Evolutionary conservation across 2,888 invertebrate genomes (phyloP), one percentile per base, ranked within the genome.

Genomic region (Chironomus riparius): DNA sequence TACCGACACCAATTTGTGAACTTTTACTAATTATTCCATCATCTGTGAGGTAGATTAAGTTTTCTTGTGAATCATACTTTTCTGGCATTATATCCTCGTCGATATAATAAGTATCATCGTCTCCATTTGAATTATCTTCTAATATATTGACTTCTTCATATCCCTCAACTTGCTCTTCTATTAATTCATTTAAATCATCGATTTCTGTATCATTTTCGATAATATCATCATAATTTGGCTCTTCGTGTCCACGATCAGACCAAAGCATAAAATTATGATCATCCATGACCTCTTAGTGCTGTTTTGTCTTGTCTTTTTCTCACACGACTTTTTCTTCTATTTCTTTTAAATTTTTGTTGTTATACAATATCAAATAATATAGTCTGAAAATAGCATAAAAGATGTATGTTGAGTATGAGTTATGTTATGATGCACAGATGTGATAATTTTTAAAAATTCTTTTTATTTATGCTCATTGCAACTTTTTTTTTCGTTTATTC

Each of bases 31-130:
- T 61, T 13, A 70, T 62, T 4, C 83, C 83, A 78, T 89, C 89
- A 77, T 88, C 88, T 3, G 88, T 85, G 81, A 89, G 84, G 79
- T 85, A 88, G 82, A 89, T 88, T 47, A 89, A 81, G 81, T 89
- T 88, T 80, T 89, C 88, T 70, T 77, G 78, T 1, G 77, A 70
- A 4, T 77, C 72, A 24, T 65, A 56, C 7, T 56, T 65, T 65
- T 65, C 65, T 5, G 78, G 77, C 13, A 79, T 78, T 21, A 78
- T 78, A 28, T 78, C 77, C 47, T 78, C 78, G 24, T 78, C 79
- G 6, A 79, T 77, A 70, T 77, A 78, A 68, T 70, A 18, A 13
- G 18, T 13, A 18, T 62, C 50, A 28, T 76, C 71, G 13, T 38
- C 28, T 28, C 28, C 62, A 38, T 65, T 47, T 2, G 65, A 68